Percentiles rank a stretch among this genome's conserved stretches.
Conservation (phyloP, 92 coral and sea anemone genomes). For the Phenganax marumi region DNA sequence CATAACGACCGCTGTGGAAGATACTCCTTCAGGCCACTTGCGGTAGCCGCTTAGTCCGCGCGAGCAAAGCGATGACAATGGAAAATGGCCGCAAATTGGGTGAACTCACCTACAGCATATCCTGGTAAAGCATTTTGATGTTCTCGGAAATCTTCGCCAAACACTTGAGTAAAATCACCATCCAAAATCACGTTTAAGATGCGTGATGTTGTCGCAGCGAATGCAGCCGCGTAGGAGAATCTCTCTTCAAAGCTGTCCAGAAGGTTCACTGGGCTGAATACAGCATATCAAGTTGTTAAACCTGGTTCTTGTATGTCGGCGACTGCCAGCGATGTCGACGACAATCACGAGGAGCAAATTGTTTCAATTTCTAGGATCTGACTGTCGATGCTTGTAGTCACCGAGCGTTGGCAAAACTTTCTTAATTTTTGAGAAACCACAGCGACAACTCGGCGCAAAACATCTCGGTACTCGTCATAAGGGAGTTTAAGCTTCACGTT, state of each 20-base stretch:
- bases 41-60: background rate
- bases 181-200: slow-evolving; percentile 50
- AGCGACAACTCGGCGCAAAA: too few relatives aligned
- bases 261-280: slow-evolving; percentile 70
- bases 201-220: slow-evolving; percentile 67
- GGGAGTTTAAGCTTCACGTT: too few relatives aligned
- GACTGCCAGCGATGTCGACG: background rate
- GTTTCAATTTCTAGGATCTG: too few relatives aligned
- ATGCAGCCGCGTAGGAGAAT: slow-evolving; percentile 70
- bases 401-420: too few relatives aligned
- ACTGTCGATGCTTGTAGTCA: too few relatives aligned
- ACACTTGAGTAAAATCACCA: slow-evolving; percentile 33
- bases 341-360: background rate
- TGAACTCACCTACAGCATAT: slow-evolving; percentile 59
- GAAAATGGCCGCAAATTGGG: background rate
- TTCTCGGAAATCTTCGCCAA: slow-evolving; percentile 6
- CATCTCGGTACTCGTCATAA: too few relatives aligned
- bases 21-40: too few relatives aligned
- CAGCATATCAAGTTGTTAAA: background rate
- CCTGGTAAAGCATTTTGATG: slow-evolving; percentile 42
- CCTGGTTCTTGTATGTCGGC: background rate
- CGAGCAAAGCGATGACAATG: background rate
- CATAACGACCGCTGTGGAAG: too few relatives aligned
- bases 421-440: too few relatives aligned
- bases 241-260: slow-evolving; percentile 77